Conservation (phyloP, 2,888 invertebrate species). For the Lasioglossum leucozonium region DNA sequence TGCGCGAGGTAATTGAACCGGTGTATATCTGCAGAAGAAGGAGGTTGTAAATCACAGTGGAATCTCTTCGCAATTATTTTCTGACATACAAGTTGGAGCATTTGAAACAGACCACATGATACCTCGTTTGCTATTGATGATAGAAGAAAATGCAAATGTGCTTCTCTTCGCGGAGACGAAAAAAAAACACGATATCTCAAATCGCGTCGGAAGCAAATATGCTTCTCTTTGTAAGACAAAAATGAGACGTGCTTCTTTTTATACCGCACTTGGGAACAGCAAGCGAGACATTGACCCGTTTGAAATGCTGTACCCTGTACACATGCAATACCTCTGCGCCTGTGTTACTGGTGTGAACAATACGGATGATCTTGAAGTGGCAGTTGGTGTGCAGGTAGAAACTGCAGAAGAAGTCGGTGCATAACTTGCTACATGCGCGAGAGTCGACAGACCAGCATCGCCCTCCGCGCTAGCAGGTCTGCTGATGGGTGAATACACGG, state of each 20-base stretch:
- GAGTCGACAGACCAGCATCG: constrained; percentile 82
- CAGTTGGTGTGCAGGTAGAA: constrained; percentile 76
- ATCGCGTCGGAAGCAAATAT: too few relatives aligned
- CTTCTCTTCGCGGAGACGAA: too few relatives aligned
- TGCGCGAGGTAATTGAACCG: constrained; percentile 88
- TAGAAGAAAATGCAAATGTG: background rate
- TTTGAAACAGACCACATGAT: background rate
- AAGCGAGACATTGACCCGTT: background rate
- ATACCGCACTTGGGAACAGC: background rate
- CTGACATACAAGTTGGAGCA: background rate
- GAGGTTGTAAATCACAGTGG: constrained; percentile 1
- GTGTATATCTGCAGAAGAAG: constrained; percentile 84
- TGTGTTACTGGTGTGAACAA: constrained; percentile 81
- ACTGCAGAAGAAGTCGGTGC: constrained; percentile 80
- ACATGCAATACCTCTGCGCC: constrained; percentile 77
- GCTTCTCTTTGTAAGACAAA: too few relatives aligned
- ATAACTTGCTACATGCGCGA: constrained; percentile 83
- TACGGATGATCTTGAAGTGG: constrained; percentile 81
- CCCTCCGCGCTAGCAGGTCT: constrained; percentile 86
- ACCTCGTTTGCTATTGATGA: background rate
- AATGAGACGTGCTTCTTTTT: too few relatives aligned
- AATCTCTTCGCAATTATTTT: background rate
- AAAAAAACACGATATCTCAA: too few relatives aligned
- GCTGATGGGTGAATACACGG: constrained; percentile 86
- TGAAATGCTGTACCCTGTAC: background rate